phyloP scores from a whole-genome alignment of 2,888 invertebrate species.

The Tetrapedia diversipes region DNA sequence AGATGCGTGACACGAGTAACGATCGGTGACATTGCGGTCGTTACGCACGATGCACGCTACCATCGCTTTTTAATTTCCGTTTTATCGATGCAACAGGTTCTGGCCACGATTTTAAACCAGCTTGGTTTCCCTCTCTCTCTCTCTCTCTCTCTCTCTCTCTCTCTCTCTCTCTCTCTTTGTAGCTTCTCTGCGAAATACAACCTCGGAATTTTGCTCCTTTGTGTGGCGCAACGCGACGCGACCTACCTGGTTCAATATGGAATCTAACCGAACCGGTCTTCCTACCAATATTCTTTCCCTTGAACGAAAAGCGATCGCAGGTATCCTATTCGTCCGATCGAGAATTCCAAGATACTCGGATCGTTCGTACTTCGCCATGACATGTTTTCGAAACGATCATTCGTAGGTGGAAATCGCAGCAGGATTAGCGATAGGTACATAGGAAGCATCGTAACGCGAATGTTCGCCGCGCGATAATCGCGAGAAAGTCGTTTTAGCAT shows the following conservation, averaged over 20 bases:
- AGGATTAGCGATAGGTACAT: not conserved
- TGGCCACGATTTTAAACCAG: not conserved
- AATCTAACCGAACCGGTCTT: constrained; percentile 27
- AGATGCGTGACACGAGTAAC: constrained; percentile 53
- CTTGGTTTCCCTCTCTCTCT: not conserved
- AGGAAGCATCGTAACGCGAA: not conserved
- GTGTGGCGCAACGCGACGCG: not conserved
- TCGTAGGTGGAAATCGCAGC: not conserved
- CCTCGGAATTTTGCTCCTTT: not conserved
- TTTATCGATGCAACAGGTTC: constrained; percentile 60
- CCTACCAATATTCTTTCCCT: not conserved
- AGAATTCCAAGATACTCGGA: not conserved
- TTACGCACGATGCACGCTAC: not conserved
- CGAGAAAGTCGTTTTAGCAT: constrained; percentile 12
- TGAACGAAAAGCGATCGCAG: not conserved
- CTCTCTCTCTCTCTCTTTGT: too few relatives aligned
- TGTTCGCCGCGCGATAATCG: not conserved
- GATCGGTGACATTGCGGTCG: constrained; percentile 49
- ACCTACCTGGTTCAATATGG: not conserved
- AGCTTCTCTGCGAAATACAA: too few relatives aligned
- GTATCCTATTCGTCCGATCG: not conserved
- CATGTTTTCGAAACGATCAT: not conserved
- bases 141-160: not conserved
- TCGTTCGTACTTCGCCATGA: not conserved
- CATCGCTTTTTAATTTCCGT: constrained; percentile 47